phyloP scores from a whole-genome alignment of 1,140 invertebrate species.

The Oncopeltus fasciatus region DNA sequence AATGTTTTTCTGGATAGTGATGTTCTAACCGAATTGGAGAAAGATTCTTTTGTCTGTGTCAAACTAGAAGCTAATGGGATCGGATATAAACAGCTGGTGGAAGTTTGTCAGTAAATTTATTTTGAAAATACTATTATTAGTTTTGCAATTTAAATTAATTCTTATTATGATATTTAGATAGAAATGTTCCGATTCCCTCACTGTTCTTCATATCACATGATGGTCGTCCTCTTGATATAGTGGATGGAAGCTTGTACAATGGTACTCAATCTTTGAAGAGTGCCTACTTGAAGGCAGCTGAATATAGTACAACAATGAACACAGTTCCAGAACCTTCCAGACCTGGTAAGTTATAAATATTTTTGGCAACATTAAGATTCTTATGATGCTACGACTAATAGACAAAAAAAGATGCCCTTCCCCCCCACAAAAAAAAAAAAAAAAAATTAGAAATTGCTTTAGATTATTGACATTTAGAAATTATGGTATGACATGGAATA shows the following conservation, averaged over 20 bases:
- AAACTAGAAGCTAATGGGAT: constrained; percentile 52
- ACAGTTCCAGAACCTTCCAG: no score
- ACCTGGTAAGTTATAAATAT: no score
- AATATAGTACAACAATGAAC: no score
- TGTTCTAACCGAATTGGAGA: constrained; percentile 37
- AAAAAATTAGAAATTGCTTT: no score
- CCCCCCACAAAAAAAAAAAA: no score
- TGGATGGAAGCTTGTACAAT: constrained; percentile 38
- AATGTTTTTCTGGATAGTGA: constrained; percentile 38
- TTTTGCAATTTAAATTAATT: background rate
- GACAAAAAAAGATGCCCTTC: no score
- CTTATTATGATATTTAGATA: constrained; percentile 39
- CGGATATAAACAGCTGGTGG: constrained; percentile 61
- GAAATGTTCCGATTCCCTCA: constrained; percentile 65
- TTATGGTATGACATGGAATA: no score
- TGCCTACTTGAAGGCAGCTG: background rate
- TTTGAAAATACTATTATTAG: background rate
- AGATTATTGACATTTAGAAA: no score
- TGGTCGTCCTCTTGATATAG: constrained; percentile 59
- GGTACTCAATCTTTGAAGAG: background rate
- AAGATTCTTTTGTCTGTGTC: constrained; percentile 53
- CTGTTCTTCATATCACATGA: constrained; percentile 71
- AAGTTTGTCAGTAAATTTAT: constrained; percentile 52
- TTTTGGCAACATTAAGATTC: no score
- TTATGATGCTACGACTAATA: no score